Percentiles rank a stretch among this genome's conserved stretches.
Evolutionary conservation across 2,888 invertebrate species (phyloP).

Genomic region (Capitulum mitella): DNA sequence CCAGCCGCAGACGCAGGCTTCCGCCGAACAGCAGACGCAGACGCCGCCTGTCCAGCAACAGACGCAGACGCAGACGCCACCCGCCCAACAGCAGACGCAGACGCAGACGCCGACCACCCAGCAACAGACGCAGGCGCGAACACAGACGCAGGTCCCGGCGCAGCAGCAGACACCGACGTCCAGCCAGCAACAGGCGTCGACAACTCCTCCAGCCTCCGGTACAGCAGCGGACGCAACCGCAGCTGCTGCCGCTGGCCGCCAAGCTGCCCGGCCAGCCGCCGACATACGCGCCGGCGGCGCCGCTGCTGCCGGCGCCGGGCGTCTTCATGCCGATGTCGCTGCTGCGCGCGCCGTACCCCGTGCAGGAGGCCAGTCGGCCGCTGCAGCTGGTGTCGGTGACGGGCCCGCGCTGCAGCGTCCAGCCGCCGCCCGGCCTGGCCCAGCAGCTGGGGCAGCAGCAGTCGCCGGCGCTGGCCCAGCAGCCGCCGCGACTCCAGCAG

Average conservation of each 20-base stretch:
- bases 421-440: conserved; percentile 7
- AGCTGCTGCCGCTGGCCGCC: neutral
- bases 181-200: neutral
- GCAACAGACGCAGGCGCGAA: neutral
- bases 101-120: neutral
- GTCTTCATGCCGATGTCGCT: neutral
- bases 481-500: conserved; percentile 3
- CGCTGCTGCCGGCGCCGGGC: neutral
- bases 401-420: conserved; percentile 4
- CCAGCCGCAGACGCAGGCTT: neutral
- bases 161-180: neutral
- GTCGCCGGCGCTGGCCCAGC: neutral
- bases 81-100: neutral
- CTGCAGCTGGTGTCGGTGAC: conserved; percentile 25
- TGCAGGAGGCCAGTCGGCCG: neutral
- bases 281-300: neutral
- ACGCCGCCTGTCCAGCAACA: too few relatives aligned
- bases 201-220: neutral
- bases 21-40: neutral
- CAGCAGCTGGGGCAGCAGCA: neutral
- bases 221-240: neutral
- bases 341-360: neutral
- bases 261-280: neutral
- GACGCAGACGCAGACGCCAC: neutral
- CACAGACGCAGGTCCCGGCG: neutral